Conservation (phyloP, 2,113 vertebrate genomes). For the Cyanoramphus novaezelandiae region DNA sequence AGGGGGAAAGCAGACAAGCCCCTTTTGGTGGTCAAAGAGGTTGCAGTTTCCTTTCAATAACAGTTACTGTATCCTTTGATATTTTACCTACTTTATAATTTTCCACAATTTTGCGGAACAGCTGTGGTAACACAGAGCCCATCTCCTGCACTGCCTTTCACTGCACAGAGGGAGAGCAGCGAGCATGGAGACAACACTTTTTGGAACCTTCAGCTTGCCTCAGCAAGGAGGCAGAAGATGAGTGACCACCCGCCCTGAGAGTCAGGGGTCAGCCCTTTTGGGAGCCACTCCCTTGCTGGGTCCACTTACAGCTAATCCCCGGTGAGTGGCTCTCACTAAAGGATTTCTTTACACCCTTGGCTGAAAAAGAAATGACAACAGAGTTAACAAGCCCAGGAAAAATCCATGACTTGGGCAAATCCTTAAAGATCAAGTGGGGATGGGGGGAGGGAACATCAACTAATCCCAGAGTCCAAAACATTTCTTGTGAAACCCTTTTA, state of each 20-base stretch:
- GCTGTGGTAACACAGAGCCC: conserved; percentile 67
- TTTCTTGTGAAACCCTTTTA: conserved; percentile 60
- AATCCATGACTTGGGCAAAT: conserved; percentile 73
- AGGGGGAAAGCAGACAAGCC: background rate
- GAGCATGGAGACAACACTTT: background rate
- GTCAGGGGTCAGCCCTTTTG: conserved; percentile 64
- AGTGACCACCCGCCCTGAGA: conserved; percentile 11
- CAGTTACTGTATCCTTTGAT: conserved; percentile 61
- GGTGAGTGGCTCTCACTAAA: conserved; percentile 63
- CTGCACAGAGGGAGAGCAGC: background rate
- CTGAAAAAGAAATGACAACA: conserved; percentile 38
- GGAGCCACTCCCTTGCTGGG: conserved; percentile 31
- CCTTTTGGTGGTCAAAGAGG: background rate
- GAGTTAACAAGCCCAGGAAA: conserved; percentile 69
- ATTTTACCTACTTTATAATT: conserved; percentile 60
- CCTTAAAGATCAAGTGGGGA: conserved; percentile 60
- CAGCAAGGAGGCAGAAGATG: conserved; percentile 53
- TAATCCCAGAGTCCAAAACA: conserved; percentile 44
- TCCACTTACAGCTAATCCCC: conserved; percentile 66
- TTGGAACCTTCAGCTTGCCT: conserved; percentile 61
- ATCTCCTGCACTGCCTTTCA: conserved; percentile 23
- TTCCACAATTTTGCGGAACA: conserved; percentile 42
- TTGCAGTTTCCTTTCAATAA: conserved; percentile 57
- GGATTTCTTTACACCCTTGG: conserved; percentile 66
- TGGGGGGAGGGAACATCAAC: conserved; percentile 26